Evolutionary conservation across 2,113 vertebrate genomes (phyloP), one percentile per base, ranked within the genome.

Genomic region (Halichoeres trimaculatus): DNA sequence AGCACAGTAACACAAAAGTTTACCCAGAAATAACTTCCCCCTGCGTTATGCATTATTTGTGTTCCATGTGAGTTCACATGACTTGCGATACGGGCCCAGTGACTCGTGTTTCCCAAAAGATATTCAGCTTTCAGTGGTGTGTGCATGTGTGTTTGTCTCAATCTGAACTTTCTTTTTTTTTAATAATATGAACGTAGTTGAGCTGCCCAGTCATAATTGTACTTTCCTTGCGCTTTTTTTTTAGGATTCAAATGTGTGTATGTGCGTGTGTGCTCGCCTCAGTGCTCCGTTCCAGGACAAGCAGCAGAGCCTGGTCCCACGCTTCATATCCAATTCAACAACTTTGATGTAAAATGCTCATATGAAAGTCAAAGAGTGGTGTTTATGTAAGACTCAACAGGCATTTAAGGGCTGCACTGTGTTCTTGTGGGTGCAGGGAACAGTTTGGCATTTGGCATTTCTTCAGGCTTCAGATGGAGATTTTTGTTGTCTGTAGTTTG

Each of bases 51-150:
- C 26, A 60, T 82, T 26, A 61, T 74, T 73, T 64, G 14, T 64
- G 22, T 90, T 89, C 74, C 67, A 24, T 12, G 20, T 47, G 55
- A 86, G 82, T 91, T 79, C 86, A 81, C 84, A 61, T 81, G 84
- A 74, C 69, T 84, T 70, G 22, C 50, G 19, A 59, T 62, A 11
- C 13, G 26, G 55, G 53, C 69, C 66, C 62, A 72, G 76, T 70
- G 63, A 76, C 73, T 74, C 20, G 43, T 48, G 47, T 40, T n/a
- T 26, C 63, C 38, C 4, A 43, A 58, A 62, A 68, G 54, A 78
- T 66, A 45, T 83, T 85, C 63, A 79, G 75, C 74, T 51, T 61
- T 26, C n/a, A 74, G 45, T 16, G 45, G 62, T 67, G 66, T 30
- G 51, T 61, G 24, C 63, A 41, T 50, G 34, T 69, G 41, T 59